These are phyloP conservation scores for Enteromius treurensis DNA, from an alignment of 2,797 vertebrate genomes.

Conservation along the genomic window DNA sequence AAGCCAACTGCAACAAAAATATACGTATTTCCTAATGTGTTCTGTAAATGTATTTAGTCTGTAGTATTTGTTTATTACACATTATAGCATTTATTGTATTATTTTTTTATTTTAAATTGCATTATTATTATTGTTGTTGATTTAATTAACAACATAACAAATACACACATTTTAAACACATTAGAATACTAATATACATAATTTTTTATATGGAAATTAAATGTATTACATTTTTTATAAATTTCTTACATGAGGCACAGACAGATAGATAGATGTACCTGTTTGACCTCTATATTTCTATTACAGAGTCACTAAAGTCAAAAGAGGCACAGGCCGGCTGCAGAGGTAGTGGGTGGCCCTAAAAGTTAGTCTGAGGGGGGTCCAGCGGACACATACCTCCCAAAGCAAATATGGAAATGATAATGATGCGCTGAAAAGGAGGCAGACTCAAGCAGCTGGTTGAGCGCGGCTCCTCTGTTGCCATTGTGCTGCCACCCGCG, in stretches of 20 bases:
- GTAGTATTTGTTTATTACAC: background rate
- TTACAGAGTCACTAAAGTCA: background rate
- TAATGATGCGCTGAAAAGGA: constrained; percentile 59
- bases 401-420: constrained; percentile 66
- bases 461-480: constrained; percentile 42
- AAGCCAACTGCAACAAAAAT: background rate
- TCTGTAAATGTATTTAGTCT: background rate
- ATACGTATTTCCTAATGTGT: background rate
- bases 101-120: background rate
- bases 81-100: background rate
- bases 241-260: background rate
- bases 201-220: background rate
- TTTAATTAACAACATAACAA: background rate
- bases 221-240: background rate
- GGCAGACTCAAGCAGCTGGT: constrained; percentile 58
- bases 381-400: constrained; percentile 51
- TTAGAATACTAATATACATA: background rate
- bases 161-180: background rate
- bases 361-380: constrained; percentile 66
- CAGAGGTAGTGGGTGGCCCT: constrained; percentile 79
- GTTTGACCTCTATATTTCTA: background rate
- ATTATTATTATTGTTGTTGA: background rate
- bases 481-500: constrained; percentile 57
- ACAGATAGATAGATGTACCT: background rate
- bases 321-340: background rate